Conservation (phyloP, 2,888 invertebrate genomes). For the Nephrotoma appendiculata region DNA sequence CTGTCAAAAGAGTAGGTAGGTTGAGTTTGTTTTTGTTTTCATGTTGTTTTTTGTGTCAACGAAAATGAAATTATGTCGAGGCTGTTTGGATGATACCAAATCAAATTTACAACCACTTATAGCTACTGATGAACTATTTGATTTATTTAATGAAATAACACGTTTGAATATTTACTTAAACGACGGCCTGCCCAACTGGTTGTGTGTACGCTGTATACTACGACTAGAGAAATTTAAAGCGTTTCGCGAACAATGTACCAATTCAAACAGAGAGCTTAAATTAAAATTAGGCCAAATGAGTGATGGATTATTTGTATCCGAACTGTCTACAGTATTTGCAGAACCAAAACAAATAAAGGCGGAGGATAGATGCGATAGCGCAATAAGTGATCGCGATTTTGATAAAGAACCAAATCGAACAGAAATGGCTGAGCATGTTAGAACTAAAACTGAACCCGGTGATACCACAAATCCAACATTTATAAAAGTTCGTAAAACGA, state of each 20-base stretch:
- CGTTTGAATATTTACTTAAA: background rate
- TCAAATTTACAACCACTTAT: background rate
- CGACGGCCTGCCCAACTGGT: background rate
- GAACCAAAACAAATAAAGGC: background rate
- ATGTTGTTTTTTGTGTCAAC: background rate
- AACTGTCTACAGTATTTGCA: background rate
- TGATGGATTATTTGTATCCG: background rate
- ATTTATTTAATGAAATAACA: background rate
- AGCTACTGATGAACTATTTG: background rate
- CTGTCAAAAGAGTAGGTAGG: background rate
- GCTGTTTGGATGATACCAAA: background rate
- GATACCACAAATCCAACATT: background rate
- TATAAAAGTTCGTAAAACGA: background rate
- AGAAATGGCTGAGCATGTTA: background rate
- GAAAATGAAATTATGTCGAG: background rate
- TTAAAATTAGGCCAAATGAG: background rate
- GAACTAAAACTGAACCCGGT: background rate
- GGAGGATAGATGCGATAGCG: background rate
- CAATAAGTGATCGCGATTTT: background rate
- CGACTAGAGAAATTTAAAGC: background rate
- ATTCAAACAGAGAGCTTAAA: background rate
- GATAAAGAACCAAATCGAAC: background rate
- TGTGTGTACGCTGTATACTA: background rate
- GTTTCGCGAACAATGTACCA: background rate
- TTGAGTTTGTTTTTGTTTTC: too few species aligned